Base-by-base conservation (phyloP, 2,797 vertebrate genomes). In the Harpagifer antarcticus region DNA sequence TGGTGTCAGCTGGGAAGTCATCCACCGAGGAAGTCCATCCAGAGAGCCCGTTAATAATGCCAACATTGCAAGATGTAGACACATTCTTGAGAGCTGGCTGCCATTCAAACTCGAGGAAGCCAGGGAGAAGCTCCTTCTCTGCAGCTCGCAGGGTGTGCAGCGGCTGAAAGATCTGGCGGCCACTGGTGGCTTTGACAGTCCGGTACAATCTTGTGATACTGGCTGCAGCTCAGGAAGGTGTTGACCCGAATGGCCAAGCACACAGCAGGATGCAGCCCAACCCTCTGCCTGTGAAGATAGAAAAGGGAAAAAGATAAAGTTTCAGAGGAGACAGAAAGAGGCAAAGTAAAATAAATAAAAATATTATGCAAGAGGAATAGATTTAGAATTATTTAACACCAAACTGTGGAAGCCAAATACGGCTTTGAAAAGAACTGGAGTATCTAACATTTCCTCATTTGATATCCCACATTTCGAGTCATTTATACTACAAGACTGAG, bases 141-240 rank as follows among this genome's bases (percentile, higher is more conserved):
- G 97, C 95, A 9, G 88, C 93, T 42, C 98, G 96, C 23, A 99
- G 96, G 20, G 96, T 92, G 27, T 99, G 97, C 84, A 99, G 57
- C 42, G 98, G 98, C 91, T 99, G 98, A 77, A 99, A 99, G 78
- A 99, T 97, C 92, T 99, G 98, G 83, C 97, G 96, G 33, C 98
- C 98, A 0, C 94, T 97, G 78, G 96, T 97, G 82, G 98, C 98
- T 95, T 99, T 99, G 80, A 99, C 97, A 0, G 98, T 99, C 72
- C 97, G 96, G 50, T 99, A 99, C 98, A n/a, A 99, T 98, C 94
- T 99, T 99, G 81, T 99, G 97, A 85, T 99, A 99, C 68, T 99
- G 98, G 84, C 97, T 99, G 80, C 98, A 99, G 93, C 98, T 99
- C 79, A 99, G 95, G 86, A 99, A 99, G 0, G 98, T 99, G 91